phyloP scores from a whole-genome alignment of 2,797 vertebrate genomes.

The Denticeps clupeoides region DNA sequence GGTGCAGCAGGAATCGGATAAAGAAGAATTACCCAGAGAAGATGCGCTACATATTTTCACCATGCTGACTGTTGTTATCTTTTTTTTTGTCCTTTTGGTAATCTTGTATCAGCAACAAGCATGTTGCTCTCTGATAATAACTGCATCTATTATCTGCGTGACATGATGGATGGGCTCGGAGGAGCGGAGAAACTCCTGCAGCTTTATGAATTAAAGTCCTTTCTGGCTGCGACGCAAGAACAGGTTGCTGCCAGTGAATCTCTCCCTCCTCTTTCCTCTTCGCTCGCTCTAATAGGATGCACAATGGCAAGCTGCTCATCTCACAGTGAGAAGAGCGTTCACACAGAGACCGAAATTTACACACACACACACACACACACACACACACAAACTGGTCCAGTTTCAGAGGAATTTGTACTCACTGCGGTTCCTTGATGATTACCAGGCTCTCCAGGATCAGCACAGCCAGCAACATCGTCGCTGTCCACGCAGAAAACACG shows the following conservation, averaged over 20 bases:
- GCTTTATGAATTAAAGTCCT: constrained; percentile 37
- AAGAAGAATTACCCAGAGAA: too few relatives aligned
- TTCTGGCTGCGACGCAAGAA: constrained; percentile 31
- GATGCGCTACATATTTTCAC: constrained; percentile 1
- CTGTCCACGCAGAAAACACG: too few relatives aligned
- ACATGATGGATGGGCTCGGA: constrained; percentile 38
- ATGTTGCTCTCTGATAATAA: constrained; percentile 33
- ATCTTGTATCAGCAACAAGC: constrained; percentile 31
- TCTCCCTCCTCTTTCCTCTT: constrained; percentile 11
- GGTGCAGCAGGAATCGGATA: too few relatives aligned
- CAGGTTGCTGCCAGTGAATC: constrained; percentile 22
- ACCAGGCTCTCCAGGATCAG: too few relatives aligned
- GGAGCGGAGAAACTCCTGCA: constrained; percentile 26
- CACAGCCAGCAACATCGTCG: too few relatives aligned
- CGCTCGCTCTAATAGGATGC: constrained; percentile 12
- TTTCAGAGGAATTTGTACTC: background rate
- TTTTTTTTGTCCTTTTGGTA: constrained; percentile 12
- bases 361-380: constrained; percentile 13
- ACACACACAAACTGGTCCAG: background rate
- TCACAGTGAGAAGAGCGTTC: constrained; percentile 11
- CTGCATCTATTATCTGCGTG: constrained; percentile 27
- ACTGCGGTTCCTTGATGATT: too few relatives aligned
- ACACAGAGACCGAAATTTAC: constrained; percentile 11
- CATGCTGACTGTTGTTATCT: constrained; percentile 15
- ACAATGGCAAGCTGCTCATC: constrained; percentile 17